Conservation (phyloP, 2,888 invertebrate genomes). For the Rhagonycha fulva region DNA sequence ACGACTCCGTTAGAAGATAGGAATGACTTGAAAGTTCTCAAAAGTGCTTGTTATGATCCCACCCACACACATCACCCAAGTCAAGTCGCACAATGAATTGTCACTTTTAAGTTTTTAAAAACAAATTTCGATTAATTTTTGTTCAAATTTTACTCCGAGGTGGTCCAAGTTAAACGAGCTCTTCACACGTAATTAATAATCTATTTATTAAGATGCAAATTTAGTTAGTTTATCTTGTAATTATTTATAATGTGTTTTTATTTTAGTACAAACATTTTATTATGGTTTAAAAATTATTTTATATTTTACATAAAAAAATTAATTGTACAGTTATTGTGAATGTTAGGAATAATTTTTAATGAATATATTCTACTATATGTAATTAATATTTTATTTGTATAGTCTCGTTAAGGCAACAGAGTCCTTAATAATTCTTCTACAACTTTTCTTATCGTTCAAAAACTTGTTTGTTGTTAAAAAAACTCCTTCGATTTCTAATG, state of each 20-base stretch:
- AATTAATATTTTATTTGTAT: constrained; percentile 5
- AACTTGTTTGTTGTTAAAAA: not conserved
- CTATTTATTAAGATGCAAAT: constrained; percentile 10
- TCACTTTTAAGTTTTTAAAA: not conserved
- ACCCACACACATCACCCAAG: not conserved
- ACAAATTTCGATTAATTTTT: not conserved
- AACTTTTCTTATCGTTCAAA: not conserved
- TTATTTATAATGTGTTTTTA: constrained; percentile 26
- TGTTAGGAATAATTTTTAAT: constrained; percentile 14
- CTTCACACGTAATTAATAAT: not conserved
- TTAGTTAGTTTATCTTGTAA: constrained; percentile 15
- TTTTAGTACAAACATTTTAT: constrained; percentile 27
- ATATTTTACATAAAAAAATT: constrained; percentile 18
- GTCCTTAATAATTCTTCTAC: not conserved
- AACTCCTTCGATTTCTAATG: not conserved
- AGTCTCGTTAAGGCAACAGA: not conserved
- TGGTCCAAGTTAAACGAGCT: not conserved
- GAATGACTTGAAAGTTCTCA: not conserved
- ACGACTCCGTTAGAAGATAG: not conserved
- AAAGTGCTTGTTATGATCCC: not conserved
- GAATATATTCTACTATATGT: constrained; percentile 7
- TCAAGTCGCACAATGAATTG: not conserved
- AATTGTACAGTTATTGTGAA: constrained; percentile 17
- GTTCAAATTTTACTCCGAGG: not conserved
- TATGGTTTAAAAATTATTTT: constrained; percentile 16